These are phyloP conservation scores for Ephialtes manifestator DNA, from an alignment of 2,888 invertebrate species.

Conservation along the genomic window DNA sequence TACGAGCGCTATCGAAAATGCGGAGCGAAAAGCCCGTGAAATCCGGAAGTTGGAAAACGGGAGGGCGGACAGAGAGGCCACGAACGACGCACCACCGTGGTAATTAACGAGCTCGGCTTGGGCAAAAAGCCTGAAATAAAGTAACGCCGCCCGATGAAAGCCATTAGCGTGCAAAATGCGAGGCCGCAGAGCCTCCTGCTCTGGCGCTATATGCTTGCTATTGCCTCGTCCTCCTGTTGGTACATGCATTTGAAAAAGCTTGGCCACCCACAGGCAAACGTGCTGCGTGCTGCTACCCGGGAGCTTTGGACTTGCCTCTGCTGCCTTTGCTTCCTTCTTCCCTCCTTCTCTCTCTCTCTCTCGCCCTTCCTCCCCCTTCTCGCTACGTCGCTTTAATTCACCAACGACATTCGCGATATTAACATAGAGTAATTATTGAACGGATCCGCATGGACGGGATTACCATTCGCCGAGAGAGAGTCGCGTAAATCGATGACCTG, in stretches of 20 bases:
- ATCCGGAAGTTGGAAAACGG: slow-evolving; percentile 48
- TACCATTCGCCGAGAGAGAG: slow-evolving; percentile 10
- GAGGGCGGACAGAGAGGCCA: slow-evolving; percentile 22
- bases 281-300: slow-evolving; percentile 24
- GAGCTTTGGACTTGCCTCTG: slow-evolving; percentile 39
- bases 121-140: slow-evolving; percentile 78
- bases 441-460: slow-evolving; percentile 38
- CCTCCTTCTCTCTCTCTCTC: neutral
- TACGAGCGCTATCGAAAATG: slow-evolving; percentile 22
- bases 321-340: neutral
- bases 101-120: slow-evolving; percentile 79
- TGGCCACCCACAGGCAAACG: slow-evolving; percentile 26
- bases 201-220: slow-evolving; percentile 29
- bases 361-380: neutral
- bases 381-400: slow-evolving; percentile 20
- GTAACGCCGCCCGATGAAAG: slow-evolving; percentile 78
- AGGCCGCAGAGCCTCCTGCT: slow-evolving; percentile 26
- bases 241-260: slow-evolving; percentile 48
- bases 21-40: slow-evolving; percentile 44
- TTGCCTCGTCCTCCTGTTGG: slow-evolving; percentile 15
- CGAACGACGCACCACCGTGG: slow-evolving; percentile 45
- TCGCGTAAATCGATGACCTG: neutral
- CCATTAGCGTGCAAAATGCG: slow-evolving; percentile 79
- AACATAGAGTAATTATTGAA: slow-evolving; percentile 79
- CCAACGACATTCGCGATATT: slow-evolving; percentile 73